Conservation (phyloP, 1,140 invertebrate species). For the Brachionus calyciflorus region DNA sequence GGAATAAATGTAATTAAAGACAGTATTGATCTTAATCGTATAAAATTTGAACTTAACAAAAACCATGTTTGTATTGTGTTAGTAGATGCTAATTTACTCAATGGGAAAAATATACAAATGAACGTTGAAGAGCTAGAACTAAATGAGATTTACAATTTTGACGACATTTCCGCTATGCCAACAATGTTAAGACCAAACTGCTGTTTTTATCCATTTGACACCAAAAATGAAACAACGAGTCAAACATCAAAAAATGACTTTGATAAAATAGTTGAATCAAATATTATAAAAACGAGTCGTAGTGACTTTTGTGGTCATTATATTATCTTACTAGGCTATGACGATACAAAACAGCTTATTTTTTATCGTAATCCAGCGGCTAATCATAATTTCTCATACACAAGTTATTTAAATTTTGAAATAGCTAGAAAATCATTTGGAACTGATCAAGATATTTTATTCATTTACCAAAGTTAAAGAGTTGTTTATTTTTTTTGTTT, state of each 20-base stretch:
- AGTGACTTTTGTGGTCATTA: slow-evolving; percentile 10
- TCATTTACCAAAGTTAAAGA: neutral
- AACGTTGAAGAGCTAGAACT: neutral
- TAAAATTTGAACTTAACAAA: slow-evolving; percentile 17
- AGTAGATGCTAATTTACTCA: slow-evolving; percentile 28
- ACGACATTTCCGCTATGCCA: neutral
- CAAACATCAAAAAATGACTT: neutral
- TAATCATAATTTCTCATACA: neutral
- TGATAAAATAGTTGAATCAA: neutral
- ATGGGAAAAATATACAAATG: slow-evolving; percentile 23
- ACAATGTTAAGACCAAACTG: neutral
- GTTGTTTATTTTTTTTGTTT: neutral
- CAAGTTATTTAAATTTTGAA: slow-evolving; percentile 39
- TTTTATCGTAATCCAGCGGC: slow-evolving; percentile 36
- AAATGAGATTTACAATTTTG: neutral
- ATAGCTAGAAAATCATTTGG: slow-evolving; percentile 37
- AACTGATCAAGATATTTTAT: slow-evolving; percentile 46
- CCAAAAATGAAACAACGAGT: neutral
- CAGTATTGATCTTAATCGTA: neutral
- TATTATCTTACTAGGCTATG: slow-evolving; percentile 29
- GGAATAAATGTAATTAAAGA: slow-evolving; percentile 36
- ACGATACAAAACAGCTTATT: neutral
- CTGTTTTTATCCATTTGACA: neutral
- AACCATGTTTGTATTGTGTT: slow-evolving; percentile 38
- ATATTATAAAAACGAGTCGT: neutral